Base-by-base conservation (phyloP, 2,797 vertebrate genomes). In the Cyprinella venusta region DNA sequence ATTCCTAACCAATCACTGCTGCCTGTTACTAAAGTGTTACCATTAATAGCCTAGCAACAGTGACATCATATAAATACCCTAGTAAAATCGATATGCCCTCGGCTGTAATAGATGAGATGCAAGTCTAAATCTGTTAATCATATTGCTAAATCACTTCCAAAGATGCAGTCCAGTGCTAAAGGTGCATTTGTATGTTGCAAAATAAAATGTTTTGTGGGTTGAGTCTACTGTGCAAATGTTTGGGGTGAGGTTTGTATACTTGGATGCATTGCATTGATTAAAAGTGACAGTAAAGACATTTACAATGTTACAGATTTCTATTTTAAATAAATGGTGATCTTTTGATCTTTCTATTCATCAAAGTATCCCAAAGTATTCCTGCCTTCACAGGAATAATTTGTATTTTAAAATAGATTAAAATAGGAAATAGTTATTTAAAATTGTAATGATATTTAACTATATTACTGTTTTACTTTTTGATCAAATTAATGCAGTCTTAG, bases 41-140 rank as follows among this genome's bases (percentile, higher is more conserved):
- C 81, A 82, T 68, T 82, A 82, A 82, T 82, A 76, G 81, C 72
- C 72, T 82, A 82, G 81, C 81, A 82, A 82, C 81, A 82, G 81
- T 82, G 81, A 76, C 72, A 64, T 82, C 81, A 76, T 76, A 82
- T 36, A 76, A 82, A 82, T 69, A 69, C 64, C 36, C 72, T 68
- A 82, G 50, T 82, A 82, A 82, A 82, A 82, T 82, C 72, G 72
- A 76, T 82, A 82, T 82, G 81, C 81, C 81, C 72, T 68, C 63
- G 33, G 26, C 63, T 76, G 36, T 76, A 56, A 76, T 72, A 68
- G 71, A 76, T 82, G 72, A 68, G 70, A 69, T 76, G 61, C 81
- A 45, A 82, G 72, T 82, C 72, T 68, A 79, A 79, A 52, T 68
- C 33, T 68, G 77, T 79, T 24, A 67, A 36, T 68, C 63, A 54